Percentiles rank a stretch among this genome's conserved stretches.
phyloP scores from a whole-genome alignment of 2,888 invertebrate species.

The Sisyra terminalis region DNA sequence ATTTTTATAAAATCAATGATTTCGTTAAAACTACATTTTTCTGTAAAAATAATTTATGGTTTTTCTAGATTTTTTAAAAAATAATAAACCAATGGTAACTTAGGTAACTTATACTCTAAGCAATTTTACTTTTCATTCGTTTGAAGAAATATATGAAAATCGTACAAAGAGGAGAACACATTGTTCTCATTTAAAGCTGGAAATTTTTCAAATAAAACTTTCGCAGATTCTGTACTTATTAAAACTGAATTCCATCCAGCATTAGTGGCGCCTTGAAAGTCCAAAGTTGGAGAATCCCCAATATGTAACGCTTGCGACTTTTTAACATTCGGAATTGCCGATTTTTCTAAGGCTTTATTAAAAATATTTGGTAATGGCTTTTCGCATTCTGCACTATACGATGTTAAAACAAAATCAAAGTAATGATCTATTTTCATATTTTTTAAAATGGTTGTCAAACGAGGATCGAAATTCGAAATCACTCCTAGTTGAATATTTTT shows the following conservation, averaged over 20 bases:
- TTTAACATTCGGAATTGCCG: slow-evolving; percentile 25
- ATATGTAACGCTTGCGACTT: slow-evolving; percentile 61
- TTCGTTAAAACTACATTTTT: background rate
- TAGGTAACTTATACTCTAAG: no score
- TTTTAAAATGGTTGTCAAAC: slow-evolving; percentile 48
- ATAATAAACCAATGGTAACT: background rate
- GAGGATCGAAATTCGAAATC: slow-evolving; percentile 79
- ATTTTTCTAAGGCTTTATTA: slow-evolving; percentile 35
- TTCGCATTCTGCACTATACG: slow-evolving; percentile 52
- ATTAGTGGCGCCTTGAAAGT: slow-evolving; percentile 58
- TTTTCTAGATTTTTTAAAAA: no score
- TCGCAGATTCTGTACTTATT: slow-evolving; percentile 15
- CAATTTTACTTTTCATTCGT: background rate
- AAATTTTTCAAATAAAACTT: slow-evolving; percentile 1
- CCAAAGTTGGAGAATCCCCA: slow-evolving; percentile 59
- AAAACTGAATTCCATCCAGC: slow-evolving; percentile 60
- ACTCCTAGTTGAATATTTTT: slow-evolving; percentile 44
- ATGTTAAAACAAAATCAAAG: slow-evolving; percentile 68
- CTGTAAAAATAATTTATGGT: no score
- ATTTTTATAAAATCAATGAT: background rate
- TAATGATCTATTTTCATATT: slow-evolving; percentile 47
- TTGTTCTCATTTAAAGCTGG: background rate
- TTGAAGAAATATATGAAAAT: background rate
- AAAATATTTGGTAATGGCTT: slow-evolving; percentile 69
- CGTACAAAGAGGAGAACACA: background rate